Conservation (phyloP, 2,888 invertebrate genomes). For the Cryptocephalus moraei region DNA sequence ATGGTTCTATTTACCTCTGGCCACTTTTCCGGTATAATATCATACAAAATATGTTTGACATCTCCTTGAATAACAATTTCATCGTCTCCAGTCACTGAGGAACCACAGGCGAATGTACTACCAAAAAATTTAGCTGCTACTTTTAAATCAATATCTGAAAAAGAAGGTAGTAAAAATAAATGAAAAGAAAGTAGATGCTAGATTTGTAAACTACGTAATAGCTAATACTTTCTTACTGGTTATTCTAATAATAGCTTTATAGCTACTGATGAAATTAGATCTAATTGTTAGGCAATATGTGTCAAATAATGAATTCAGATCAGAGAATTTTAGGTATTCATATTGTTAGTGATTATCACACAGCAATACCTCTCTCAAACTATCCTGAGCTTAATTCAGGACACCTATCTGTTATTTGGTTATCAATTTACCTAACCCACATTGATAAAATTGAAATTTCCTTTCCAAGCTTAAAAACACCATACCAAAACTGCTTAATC, state of each 20-base stretch:
- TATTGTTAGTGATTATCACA: too few species aligned
- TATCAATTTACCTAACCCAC: too few species aligned
- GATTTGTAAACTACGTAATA: too few species aligned
- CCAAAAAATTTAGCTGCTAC: constrained; percentile 97
- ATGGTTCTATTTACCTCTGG: constrained; percentile 55
- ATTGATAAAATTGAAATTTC: too few species aligned
- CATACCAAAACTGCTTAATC: constrained; percentile 85
- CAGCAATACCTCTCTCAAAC: too few species aligned
- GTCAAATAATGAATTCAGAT: too few species aligned
- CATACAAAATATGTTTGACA: constrained; percentile 96
- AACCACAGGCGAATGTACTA: constrained; percentile 97
- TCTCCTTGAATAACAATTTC: constrained; percentile 99
- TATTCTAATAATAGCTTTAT: too few species aligned
- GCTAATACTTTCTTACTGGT: too few species aligned
- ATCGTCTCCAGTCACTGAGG: constrained; percentile 96
- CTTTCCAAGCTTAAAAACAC: background rate
- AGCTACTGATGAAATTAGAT: background rate
- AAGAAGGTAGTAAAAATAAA: background rate
- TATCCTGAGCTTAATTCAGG: too few species aligned
- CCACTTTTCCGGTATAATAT: constrained; percentile 98
- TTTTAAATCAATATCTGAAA: constrained; percentile 89
- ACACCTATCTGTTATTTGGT: too few species aligned
- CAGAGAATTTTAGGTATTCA: too few species aligned
- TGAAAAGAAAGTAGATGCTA: too few species aligned
- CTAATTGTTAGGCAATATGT: background rate